Base-by-base conservation (phyloP, 2,797 vertebrate species). In the Mus spretus region DNA sequence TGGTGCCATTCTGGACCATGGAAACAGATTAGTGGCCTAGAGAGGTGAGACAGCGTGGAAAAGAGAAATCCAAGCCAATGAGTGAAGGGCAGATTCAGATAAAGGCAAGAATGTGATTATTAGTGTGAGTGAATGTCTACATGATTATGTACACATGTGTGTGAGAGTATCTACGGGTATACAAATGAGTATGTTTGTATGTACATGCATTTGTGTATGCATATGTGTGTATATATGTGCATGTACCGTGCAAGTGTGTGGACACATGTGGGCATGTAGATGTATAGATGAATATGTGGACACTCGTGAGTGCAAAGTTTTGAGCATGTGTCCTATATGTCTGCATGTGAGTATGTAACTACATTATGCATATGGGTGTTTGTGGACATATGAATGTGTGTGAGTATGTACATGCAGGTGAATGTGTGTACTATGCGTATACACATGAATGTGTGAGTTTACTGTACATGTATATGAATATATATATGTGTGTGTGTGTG, bases 41-140 rank as follows among this genome's bases (percentile, higher is more conserved):
- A 37, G 59, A 53, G 70, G 10, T 0, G 3, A 14, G 47, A 28
- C 6, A 10, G 7, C 0, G 0, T n/a, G 34, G 53, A 4, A 26
- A 34, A 61, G 17, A 50, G 47, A 17, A n/a, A 12, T 6, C n/a
- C 28, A 37, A 22, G 10, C n/a, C 72, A 80, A 89, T 50, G 81
- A 83, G 24, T 67, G 89, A 90, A 89, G 19, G 1, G 14, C 50
- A 24, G 6, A 80, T 93, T 15, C 17, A 10, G 44, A 57, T 55
- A 63, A 67, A 94, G 77, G 34, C 22, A n/a, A 77, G 22, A 55
- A 0, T 53, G 5, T 63, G 5, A 7, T 61, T 82, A 19, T 34
- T 47, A 19, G 59, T 53, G 22, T 17, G 8, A 28, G 7, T 6
- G 0, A 5, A 15, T 83, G 2, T 65, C 37, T 40, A 61, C 19